Conservation (phyloP, 2,113 vertebrate genomes). For the Oreochromis tanganicae region DNA sequence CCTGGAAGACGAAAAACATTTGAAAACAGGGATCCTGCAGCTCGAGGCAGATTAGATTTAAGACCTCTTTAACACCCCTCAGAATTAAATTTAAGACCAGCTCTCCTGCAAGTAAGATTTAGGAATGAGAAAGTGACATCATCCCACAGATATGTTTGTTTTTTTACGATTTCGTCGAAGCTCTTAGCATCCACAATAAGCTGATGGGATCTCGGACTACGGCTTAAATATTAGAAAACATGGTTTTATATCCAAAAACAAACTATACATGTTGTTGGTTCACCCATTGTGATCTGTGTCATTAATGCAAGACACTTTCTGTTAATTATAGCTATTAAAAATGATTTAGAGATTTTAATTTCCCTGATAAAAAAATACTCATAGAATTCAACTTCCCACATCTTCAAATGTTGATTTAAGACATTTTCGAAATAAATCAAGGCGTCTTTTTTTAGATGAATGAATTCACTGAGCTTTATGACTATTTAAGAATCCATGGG, state of each 20-base stretch:
- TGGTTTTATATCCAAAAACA: background rate
- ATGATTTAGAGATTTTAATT: background rate
- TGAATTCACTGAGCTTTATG: background rate
- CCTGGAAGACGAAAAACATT: background rate
- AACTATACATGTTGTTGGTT: background rate
- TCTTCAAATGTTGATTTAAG: background rate
- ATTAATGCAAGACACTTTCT: background rate
- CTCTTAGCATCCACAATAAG: background rate
- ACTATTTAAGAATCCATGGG: background rate
- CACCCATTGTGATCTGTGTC: background rate
- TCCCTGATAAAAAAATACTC: background rate
- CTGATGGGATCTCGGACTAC: accelerated
- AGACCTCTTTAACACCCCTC: background rate
- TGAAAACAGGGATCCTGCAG: background rate
- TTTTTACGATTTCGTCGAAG: background rate
- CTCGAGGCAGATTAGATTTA: background rate
- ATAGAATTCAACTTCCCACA: background rate
- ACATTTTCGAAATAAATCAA: background rate
- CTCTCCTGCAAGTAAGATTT: background rate
- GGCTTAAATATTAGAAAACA: background rate
- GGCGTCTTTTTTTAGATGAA: background rate
- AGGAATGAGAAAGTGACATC: background rate
- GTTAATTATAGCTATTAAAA: background rate
- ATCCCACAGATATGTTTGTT: background rate
- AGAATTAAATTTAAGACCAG: background rate